These are phyloP conservation scores for Drosophila ercepeae DNA, from an alignment of 1,140 invertebrate species.

Conservation along the genomic window DNA sequence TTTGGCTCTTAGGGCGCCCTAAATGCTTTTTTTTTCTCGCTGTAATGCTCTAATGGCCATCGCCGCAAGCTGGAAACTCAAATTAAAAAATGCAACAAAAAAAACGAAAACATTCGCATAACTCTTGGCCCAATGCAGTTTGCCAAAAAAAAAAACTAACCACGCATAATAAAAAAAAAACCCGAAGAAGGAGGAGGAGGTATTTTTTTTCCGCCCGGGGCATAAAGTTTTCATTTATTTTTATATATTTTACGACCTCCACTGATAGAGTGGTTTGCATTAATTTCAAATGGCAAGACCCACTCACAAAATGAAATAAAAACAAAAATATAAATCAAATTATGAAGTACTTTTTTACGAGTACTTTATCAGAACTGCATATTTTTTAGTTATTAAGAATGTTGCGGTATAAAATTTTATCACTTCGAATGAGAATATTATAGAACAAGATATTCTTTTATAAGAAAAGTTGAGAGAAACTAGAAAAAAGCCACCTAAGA, in stretches of 20 bases:
- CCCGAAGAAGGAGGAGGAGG: not conserved
- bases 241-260: conserved; percentile 13
- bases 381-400: no score
- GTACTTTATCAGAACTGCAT: no score
- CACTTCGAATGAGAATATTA: no score
- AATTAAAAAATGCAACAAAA: no score
- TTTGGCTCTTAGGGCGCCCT: conserved; percentile 8
- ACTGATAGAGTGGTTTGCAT: conserved; percentile 28
- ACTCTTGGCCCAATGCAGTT: conserved; percentile 23
- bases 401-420: not conserved
- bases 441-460: no score
- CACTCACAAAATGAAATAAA: conserved; percentile 1
- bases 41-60: conserved; percentile 36
- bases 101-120: conserved; percentile 19
- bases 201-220: not conserved
- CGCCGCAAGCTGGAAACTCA: conserved; percentile 4
- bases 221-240: not conserved
- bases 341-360: not conserved
- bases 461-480: no score
- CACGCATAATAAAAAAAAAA: conserved; percentile 24
- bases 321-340: not conserved
- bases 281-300: conserved; percentile 8
- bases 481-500: no score
- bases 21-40: not conserved
- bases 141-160: conserved; percentile 3